Conservation (phyloP, 2,888 invertebrate species). For the Oligia fasciuncula region DNA sequence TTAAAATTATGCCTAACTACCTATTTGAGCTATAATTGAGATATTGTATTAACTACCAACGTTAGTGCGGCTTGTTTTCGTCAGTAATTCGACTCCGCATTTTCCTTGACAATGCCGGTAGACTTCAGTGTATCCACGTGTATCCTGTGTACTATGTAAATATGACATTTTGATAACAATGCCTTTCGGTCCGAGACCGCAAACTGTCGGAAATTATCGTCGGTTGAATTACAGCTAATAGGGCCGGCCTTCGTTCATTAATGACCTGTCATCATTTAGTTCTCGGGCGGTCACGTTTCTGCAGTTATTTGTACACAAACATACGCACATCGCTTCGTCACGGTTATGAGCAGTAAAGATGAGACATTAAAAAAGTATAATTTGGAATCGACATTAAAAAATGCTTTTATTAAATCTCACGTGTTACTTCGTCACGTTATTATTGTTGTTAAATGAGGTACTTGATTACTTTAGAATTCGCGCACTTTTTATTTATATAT, state of each 20-base stretch:
- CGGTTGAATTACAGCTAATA: constrained; percentile 60
- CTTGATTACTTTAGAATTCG: not conserved
- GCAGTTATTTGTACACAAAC: constrained; percentile 17
- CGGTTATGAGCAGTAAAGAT: constrained; percentile 33
- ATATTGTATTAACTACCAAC: not conserved
- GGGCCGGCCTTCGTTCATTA: constrained; percentile 62
- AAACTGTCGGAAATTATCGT: constrained; percentile 56
- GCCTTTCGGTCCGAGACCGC: not conserved
- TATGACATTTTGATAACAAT: constrained; percentile 58
- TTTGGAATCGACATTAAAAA: not conserved
- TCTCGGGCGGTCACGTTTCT: constrained; percentile 56
- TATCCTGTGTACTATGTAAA: constrained; percentile 40
- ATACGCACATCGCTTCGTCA: constrained; percentile 32
- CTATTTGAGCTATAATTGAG: not conserved
- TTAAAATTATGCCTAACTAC: not conserved
- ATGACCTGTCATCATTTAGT: constrained; percentile 61
- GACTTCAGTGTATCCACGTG: constrained; percentile 11
- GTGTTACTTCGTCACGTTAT: not conserved
- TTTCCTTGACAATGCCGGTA: constrained; percentile 31
- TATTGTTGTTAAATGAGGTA: not conserved
- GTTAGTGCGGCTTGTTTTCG: not conserved
- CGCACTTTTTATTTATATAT: too few species aligned
- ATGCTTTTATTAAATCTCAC: not conserved
- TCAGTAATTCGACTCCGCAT: not conserved
- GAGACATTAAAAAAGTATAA: constrained; percentile 17